These are phyloP conservation scores for Lontra canadensis DNA, from an alignment of 2,113 vertebrate genomes.

Conservation along the genomic window DNA sequence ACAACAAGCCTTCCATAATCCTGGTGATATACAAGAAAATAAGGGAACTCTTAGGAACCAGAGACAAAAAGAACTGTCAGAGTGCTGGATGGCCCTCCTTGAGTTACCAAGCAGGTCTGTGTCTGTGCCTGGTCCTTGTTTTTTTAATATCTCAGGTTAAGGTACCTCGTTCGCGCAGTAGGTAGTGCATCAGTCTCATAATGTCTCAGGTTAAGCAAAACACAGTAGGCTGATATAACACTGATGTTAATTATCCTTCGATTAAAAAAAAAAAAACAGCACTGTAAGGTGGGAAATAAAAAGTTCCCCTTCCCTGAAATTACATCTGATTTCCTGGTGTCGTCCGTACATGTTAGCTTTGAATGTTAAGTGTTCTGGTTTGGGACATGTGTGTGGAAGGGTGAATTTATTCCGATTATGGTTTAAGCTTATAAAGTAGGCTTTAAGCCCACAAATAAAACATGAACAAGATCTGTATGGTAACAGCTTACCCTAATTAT, in stretches of 20 bases:
- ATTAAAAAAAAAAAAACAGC: not conserved
- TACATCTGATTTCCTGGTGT: not conserved
- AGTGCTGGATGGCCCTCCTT: not conserved
- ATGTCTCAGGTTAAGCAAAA: not conserved
- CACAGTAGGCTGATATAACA: not conserved
- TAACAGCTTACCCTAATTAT: not conserved
- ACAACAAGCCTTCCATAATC: not conserved
- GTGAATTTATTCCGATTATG: not conserved
- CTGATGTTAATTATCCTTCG: not conserved
- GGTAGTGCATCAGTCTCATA: too few species aligned
- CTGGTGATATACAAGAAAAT: not conserved
- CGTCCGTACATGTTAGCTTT: not conserved
- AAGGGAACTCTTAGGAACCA: not conserved
- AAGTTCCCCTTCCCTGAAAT: not conserved
- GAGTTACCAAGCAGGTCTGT: not conserved
- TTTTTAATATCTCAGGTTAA: not conserved
- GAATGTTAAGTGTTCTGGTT: not conserved
- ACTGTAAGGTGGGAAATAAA: not conserved
- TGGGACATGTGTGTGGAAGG: not conserved
- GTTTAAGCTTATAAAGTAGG: not conserved
- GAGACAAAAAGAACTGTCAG: not conserved
- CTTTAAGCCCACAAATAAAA: not conserved
- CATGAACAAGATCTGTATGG: not conserved
- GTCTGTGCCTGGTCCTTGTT: not conserved
- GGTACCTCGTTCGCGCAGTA: too few species aligned